Percentiles rank a stretch among this genome's conserved stretches.
Evolutionary conservation across 2,113 vertebrate species (phyloP).

Genomic region (Callaeas wilsoni): DNA sequence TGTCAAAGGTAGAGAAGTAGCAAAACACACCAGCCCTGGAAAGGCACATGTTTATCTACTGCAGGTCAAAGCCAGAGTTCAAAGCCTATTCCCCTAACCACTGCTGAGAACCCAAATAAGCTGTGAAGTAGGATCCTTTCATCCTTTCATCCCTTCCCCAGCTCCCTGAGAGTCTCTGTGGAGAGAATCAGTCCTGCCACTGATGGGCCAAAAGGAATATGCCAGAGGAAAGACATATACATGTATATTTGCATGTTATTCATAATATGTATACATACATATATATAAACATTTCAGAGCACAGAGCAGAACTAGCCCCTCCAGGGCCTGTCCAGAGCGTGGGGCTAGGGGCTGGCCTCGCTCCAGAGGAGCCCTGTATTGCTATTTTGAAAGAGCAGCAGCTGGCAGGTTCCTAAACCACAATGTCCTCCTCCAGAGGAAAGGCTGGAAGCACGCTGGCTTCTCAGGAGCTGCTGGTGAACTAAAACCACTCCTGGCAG

Average conservation of each 20-base stretch:
- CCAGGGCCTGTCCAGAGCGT: background rate
- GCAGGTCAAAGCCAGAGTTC: background rate
- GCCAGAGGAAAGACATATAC: background rate
- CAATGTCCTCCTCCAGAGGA: fast-evolving
- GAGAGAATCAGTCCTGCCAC: background rate
- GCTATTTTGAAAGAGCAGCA: background rate
- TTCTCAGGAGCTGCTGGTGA: background rate
- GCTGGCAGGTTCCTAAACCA: background rate
- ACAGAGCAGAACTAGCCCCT: background rate
- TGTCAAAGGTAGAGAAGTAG: background rate
- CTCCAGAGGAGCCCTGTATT: fast-evolving
- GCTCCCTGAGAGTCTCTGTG: fast-evolving
- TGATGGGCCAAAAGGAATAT: background rate
- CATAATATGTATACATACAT: background rate
- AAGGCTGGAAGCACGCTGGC: background rate
- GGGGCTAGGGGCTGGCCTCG: background rate
- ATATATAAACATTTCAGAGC: background rate
- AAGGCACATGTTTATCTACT: fast-evolving
- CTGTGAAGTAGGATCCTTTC: background rate
- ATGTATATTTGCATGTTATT: background rate
- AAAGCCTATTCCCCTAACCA: background rate
- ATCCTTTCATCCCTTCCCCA: background rate
- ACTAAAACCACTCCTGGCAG: background rate
- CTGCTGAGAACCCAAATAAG: background rate
- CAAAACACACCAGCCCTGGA: background rate